These are phyloP conservation scores for Taenioides sp. DNA, from an alignment of 2,797 vertebrate genomes.

Conservation along the genomic window DNA sequence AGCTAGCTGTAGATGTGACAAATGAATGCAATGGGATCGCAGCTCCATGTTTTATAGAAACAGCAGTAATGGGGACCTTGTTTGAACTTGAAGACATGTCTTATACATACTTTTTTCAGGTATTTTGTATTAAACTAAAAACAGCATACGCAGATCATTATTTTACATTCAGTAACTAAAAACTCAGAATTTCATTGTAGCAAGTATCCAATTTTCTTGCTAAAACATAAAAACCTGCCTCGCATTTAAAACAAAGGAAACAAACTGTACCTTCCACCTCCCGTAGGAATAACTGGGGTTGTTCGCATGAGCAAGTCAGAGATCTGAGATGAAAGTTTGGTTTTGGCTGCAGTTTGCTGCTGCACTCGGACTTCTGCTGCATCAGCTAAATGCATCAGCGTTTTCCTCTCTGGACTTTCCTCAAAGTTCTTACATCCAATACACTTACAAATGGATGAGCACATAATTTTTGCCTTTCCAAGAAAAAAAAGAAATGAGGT, in stretches of 20 bases:
- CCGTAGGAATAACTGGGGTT: slow-evolving; percentile 85
- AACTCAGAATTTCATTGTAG: too few relatives aligned
- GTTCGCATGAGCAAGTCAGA: slow-evolving; percentile 94
- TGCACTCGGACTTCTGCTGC: slow-evolving; percentile 96
- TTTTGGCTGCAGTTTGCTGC: slow-evolving; percentile 97
- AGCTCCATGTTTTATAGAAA: too few relatives aligned
- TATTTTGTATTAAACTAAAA: background rate
- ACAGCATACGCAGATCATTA: background rate
- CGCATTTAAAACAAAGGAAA: background rate
- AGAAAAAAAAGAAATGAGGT: background rate
- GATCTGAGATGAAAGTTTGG: slow-evolving; percentile 96
- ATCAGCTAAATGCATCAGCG: slow-evolving; percentile 96
- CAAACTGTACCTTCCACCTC: slow-evolving; percentile 86
- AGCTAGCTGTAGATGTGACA: background rate
- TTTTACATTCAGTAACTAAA: background rate
- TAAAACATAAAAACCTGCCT: background rate
- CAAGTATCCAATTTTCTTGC: background rate
- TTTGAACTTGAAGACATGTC: background rate
- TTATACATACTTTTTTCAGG: background rate
- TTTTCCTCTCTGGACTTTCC: slow-evolving; percentile 97
- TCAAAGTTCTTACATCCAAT: slow-evolving; percentile 99
- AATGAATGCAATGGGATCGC: too few relatives aligned
- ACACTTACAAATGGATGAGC: slow-evolving; percentile 98
- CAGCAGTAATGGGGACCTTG: background rate
- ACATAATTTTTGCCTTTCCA: slow-evolving; percentile 97